These are phyloP conservation scores for Hydrolagus affinis DNA, from an alignment of 2,113 vertebrate genomes.

Conservation along the genomic window DNA sequence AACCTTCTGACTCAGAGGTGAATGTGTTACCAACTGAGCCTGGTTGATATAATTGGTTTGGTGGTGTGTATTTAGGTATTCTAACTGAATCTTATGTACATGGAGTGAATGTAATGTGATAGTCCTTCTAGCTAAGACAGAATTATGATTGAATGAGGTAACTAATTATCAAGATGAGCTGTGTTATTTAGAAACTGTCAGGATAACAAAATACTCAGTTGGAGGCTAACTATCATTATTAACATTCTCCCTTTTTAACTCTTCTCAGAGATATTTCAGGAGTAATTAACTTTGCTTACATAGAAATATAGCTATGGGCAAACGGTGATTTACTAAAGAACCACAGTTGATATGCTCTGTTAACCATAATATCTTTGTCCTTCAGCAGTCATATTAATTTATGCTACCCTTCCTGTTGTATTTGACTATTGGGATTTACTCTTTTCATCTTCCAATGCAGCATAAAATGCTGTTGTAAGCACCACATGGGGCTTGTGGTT, in stretches of 20 bases:
- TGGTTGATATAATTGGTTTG: too few species aligned
- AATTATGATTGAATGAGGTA: not conserved
- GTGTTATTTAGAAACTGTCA: not conserved
- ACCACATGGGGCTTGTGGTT: not conserved
- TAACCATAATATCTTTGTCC: not conserved
- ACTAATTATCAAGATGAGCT: not conserved
- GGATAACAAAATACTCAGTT: not conserved
- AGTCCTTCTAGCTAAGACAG: too few species aligned
- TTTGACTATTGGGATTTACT: not conserved
- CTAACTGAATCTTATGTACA: too few species aligned
- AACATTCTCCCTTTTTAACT: not conserved
- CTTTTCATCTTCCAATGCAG: not conserved
- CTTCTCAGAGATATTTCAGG: not conserved
- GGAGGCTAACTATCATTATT: constrained; percentile 12
- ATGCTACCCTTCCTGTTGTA: not conserved
- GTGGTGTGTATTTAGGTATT: too few species aligned
- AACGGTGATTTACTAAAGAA: not conserved
- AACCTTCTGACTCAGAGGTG: too few species aligned
- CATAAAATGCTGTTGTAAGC: not conserved
- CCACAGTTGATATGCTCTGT: not conserved
- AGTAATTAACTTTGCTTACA: not conserved
- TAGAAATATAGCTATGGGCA: not conserved
- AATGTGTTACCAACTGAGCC: too few species aligned
- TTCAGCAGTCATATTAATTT: not conserved
- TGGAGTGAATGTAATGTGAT: too few species aligned